Base-by-base conservation (phyloP, 2,888 invertebrate species). In the Criorhina ranunculi region DNA sequence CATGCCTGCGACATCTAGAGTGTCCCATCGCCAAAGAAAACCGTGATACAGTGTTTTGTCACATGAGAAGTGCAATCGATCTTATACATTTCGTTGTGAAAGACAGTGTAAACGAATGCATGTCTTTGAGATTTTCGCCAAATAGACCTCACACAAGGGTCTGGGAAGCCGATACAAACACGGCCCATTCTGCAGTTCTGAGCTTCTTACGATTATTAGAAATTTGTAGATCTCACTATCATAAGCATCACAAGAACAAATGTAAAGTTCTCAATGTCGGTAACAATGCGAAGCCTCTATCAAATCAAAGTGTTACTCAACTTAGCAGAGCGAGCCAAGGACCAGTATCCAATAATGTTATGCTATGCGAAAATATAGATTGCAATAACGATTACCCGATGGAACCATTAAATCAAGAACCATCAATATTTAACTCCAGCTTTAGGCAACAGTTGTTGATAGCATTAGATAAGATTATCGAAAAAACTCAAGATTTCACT, bases 401-500 rank as follows among this genome's bases (percentile, higher is more conserved):
- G 60, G 87, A 87, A 40, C 72, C 81, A 44, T 86, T 87, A 60
- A 89, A 87, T 86, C 86, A 83, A 69, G 88, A 88, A 87, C 81
- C 89, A 86, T 88, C 90, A 88, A 87, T 90, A 88, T 86, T 93
- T 88, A 89, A 89, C 75, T 87, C 90, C 55, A 90, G 89, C 78
- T 89, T 91, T 1, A 93, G 98, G 89, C 97, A 98, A 89, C 96
- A 97, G 86, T 94, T 99, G 67, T 95, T 96, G 29, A 93, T 95
- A 88, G 97, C 98, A 80, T 94, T 99, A 89, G 97, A 99, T 89
- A 95, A 97, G 87, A 95, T 98, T 79, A 95, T 98, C 86, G 99
- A 99, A 93, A 95, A 98, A 90, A 98, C 98, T 86, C 97, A 97
- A 93, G 99, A 99, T 93, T 99, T 99, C 93, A 99, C 99, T 66